These are phyloP conservation scores for Leptopilina myrica DNA, from an alignment of 2,888 invertebrate genomes.

Conservation along the genomic window DNA sequence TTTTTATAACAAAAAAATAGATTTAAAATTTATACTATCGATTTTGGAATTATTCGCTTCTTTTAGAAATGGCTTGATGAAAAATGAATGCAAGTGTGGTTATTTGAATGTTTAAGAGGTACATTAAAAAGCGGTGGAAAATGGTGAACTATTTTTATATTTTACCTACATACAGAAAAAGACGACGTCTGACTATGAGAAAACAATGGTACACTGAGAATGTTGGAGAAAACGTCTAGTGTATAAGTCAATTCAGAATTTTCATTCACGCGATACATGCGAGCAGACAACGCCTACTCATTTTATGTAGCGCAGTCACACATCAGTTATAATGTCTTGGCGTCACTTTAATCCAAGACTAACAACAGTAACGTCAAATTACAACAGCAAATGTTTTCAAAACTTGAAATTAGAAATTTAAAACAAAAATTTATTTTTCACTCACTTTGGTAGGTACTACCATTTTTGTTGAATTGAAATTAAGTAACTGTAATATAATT, in stretches of 20 bases:
- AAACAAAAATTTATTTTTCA: no score
- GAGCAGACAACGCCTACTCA: conserved; percentile 12
- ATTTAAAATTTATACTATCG: no score
- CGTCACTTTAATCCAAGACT: neutral
- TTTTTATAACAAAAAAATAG: no score
- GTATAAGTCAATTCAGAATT: conserved; percentile 15
- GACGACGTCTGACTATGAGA: neutral
- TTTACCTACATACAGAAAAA: neutral
- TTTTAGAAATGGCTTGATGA: no score
- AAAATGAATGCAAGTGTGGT: no score
- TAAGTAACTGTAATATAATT: no score
- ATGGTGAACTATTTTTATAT: neutral
- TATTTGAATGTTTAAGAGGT: no score
- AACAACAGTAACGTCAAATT: neutral
- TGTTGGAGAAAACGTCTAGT: neutral
- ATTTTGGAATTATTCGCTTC: no score
- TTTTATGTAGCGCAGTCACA: conserved; percentile 2
- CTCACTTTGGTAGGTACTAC: no score
- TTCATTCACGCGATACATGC: conserved; percentile 19
- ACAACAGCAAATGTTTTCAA: no score
- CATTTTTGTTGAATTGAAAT: no score
- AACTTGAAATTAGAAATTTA: no score
- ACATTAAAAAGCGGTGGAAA: neutral
- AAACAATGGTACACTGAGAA: conserved; percentile 2
- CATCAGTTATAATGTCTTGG: neutral